Base-by-base conservation (phyloP, 2,113 vertebrate genomes). In the Electrona antarctica region DNA sequence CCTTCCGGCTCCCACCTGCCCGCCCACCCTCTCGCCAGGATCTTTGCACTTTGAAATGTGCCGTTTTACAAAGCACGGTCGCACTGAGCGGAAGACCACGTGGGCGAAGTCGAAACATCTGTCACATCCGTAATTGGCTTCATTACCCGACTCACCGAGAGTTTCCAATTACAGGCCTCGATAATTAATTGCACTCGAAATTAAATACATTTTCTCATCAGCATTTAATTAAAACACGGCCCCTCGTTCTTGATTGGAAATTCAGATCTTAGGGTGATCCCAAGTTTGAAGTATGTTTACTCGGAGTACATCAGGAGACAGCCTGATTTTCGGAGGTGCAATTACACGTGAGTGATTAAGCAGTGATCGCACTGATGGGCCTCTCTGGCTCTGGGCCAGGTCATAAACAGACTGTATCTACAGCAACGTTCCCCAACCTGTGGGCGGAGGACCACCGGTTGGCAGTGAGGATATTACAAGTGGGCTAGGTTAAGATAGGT, bases 171-270 rank as follows among this genome's bases (percentile, higher is more conserved):
- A 96, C 86, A 91, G 93, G 94, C 94, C 94, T 96, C 94, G 94
- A 96, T 97, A 98, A 98, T 98, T 96, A 97, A 98, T 98, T 96
- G 95, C 94, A 94, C 94, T 96, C 95, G 91, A 96, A 96, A 97
- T 97, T 96, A 97, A 97, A 96, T 94, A 95, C 94, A 96, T 95
- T 96, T 98, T 95, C 95, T 97, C 96, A 97, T 97, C 95, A 97
- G 94, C 94, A 93, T 94, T 96, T 97, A 96, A 98, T 99, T 97
- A 97, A 97, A 41, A 94, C 91, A 95, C 86, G 92, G 93, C 92
- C 81, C 33, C 90, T 91, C 84, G 86, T 83, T 93, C 93, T 92
- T 97, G 96, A 97, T 97, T 96, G 95, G 91, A 95, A 92, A 88
- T 86, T 87, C 86, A 78, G 89, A 90, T 92, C 92, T 92, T 86